A percentile compares a stretch with the other conserved stretches of the same genome.
These are phyloP conservation scores for Heliconius hewitsoni DNA, from an alignment of 1,140 invertebrate genomes.

Conservation along the genomic window DNA sequence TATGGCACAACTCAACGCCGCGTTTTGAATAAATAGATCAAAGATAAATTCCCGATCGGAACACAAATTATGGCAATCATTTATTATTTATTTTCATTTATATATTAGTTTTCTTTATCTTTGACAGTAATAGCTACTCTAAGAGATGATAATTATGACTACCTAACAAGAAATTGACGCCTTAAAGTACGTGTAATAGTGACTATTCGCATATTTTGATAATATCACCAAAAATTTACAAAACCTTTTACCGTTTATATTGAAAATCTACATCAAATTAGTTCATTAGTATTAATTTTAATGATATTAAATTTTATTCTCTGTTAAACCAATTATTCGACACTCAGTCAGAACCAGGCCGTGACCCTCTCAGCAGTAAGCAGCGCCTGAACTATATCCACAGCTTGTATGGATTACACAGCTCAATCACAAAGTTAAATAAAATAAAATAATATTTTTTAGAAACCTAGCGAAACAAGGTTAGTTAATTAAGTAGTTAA, in stretches of 20 bases:
- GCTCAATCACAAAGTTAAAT: neutral
- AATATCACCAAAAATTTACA: neutral
- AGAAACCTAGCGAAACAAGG: neutral
- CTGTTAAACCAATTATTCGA: slow-evolving; percentile 6
- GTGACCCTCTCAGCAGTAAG: neutral
- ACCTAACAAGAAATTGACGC: too few relatives aligned
- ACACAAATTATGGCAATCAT: too few relatives aligned
- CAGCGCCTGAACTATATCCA: neutral
- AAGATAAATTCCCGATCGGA: too few relatives aligned
- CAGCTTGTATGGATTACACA: neutral
- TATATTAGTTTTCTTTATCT: too few relatives aligned
- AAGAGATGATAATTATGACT: too few relatives aligned
- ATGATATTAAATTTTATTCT: slow-evolving; percentile 9
- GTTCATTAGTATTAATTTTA: neutral
- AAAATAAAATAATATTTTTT: neutral
- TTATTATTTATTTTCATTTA: too few relatives aligned
- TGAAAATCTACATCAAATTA: slow-evolving; percentile 7
- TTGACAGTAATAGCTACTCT: too few relatives aligned
- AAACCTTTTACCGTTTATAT: neutral
- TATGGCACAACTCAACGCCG: too few relatives aligned
- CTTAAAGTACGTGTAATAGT: too few relatives aligned
- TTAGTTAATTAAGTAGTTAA: too few relatives aligned
- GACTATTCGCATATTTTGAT: too few relatives aligned
- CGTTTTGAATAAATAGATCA: too few relatives aligned
- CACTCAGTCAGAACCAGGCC: slow-evolving; percentile 4